Percentiles rank a stretch among this genome's conserved stretches.
These are phyloP conservation scores for Actias luna DNA, from an alignment of 2,888 invertebrate species.

Conservation along the genomic window DNA sequence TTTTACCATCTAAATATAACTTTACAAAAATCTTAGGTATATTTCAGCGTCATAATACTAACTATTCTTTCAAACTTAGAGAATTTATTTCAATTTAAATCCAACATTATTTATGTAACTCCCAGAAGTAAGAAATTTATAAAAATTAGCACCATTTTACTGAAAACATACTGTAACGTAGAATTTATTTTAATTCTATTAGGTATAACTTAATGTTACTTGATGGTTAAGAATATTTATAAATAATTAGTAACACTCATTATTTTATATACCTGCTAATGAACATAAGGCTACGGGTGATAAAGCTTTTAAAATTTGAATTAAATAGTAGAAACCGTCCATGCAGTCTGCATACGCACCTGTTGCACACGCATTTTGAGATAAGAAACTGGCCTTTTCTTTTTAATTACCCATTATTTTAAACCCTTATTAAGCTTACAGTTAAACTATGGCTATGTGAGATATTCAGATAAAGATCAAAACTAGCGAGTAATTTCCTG, in stretches of 20 bases:
- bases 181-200: too few relatives aligned
- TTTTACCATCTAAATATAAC: too few relatives aligned
- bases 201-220: too few relatives aligned
- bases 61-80: too few relatives aligned
- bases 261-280: slow-evolving; percentile 3
- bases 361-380: slow-evolving; percentile 34
- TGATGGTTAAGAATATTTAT: background rate
- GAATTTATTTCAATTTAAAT: too few relatives aligned
- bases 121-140: too few relatives aligned
- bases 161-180: too few relatives aligned
- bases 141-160: too few relatives aligned
- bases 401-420: slow-evolving; percentile 38
- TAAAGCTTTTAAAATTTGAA: slow-evolving; percentile 23
- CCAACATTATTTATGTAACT: too few relatives aligned
- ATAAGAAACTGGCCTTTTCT: slow-evolving; percentile 32
- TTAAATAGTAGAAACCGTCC: slow-evolving; percentile 36
- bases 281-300: slow-evolving; percentile 4
- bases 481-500: slow-evolving; percentile 15
- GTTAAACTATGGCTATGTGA: slow-evolving; percentile 12
- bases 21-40: too few relatives aligned
- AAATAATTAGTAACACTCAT: background rate
- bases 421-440: slow-evolving; percentile 33
- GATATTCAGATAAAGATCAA: slow-evolving; percentile 25
- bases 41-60: too few relatives aligned
- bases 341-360: slow-evolving; percentile 30